Evolutionary conservation across 2,113 vertebrate genomes (phyloP).

Genomic region (Spheniscus mendiculus): DNA sequence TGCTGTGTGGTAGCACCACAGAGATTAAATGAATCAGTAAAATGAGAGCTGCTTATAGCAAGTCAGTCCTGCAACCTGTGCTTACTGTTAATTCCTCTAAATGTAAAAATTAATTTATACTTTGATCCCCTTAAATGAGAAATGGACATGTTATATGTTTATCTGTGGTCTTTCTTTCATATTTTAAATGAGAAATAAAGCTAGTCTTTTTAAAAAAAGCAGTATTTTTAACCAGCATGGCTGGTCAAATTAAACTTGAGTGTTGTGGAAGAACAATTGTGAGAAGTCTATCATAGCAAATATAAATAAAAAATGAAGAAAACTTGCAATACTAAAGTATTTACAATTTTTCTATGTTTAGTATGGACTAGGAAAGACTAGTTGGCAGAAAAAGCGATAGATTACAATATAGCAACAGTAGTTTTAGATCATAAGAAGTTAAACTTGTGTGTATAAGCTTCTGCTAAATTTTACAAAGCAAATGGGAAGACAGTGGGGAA

Average conservation of each 20-base stretch:
- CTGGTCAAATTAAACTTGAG: not conserved
- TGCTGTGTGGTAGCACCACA: slow-evolving; percentile 18
- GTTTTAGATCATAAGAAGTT: not conserved
- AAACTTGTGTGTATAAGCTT: not conserved
- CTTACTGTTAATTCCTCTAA: not conserved
- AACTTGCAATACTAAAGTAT: not conserved
- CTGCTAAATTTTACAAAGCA: not conserved
- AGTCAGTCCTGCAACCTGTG: not conserved
- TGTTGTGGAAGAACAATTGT: not conserved
- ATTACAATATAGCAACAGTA: not conserved
- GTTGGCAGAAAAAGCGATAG: not conserved
- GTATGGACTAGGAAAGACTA: not conserved
- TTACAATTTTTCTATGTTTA: not conserved
- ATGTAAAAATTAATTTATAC: not conserved
- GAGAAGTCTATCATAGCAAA: not conserved
- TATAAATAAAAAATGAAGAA: not conserved
- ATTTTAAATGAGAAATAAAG: not conserved
- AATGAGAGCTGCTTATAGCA: slow-evolving; percentile 4
- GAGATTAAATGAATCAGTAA: not conserved
- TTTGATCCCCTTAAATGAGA: not conserved
- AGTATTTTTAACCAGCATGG: not conserved
- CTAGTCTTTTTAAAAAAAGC: not conserved
- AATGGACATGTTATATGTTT: not conserved
- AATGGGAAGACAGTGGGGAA: not conserved
- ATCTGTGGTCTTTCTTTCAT: not conserved